These are phyloP conservation scores for Sebastes variabilis DNA, from an alignment of 2,797 vertebrate genomes.

Conservation along the genomic window DNA sequence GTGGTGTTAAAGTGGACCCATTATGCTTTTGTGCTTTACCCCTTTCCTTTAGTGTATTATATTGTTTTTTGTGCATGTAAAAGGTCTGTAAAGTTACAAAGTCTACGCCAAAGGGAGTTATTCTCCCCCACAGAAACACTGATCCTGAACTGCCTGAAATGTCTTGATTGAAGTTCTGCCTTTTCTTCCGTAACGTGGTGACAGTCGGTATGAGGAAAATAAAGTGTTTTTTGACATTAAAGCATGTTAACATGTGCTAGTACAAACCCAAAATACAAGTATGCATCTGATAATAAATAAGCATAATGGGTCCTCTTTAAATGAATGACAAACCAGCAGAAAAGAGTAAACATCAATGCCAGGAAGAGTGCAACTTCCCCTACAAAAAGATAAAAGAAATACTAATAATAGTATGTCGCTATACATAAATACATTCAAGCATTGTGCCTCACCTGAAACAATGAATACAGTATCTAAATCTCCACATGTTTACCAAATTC, in stretches of 20 bases:
- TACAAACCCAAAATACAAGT: neutral
- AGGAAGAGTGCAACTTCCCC: neutral
- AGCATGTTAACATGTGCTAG: neutral
- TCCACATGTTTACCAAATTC: slow-evolving; percentile 30
- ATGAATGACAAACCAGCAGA: neutral
- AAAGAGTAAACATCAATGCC: neutral
- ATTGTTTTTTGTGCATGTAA: neutral
- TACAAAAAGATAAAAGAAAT: neutral
- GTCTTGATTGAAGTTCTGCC: neutral
- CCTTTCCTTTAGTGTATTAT: accelerated
- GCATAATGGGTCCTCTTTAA: neutral
- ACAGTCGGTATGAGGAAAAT: neutral
- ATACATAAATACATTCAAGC: neutral
- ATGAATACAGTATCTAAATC: slow-evolving; percentile 1
- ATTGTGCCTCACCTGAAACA: neutral
- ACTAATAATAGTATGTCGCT: neutral
- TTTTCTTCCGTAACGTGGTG: neutral
- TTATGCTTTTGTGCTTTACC: neutral
- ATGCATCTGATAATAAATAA: neutral
- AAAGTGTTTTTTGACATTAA: neutral
- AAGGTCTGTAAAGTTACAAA: neutral
- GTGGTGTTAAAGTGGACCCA: neutral
- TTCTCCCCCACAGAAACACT: neutral
- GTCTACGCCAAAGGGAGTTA: neutral
- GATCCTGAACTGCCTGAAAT: neutral